Conservation (phyloP, 1,140 invertebrate species). For the Polyergus mexicanus region DNA sequence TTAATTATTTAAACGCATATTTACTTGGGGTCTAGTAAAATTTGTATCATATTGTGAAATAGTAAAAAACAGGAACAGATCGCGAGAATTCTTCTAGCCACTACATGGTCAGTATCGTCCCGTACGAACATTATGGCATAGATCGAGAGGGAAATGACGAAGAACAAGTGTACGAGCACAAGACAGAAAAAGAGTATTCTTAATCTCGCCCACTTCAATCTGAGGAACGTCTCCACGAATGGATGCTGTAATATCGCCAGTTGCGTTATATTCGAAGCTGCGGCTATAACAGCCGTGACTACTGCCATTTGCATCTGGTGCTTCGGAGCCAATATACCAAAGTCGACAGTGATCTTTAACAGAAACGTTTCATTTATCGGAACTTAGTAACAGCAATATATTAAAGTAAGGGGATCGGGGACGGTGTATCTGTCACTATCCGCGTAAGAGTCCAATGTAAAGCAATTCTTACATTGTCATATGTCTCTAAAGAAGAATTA, state of each 20-base stretch:
- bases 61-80: constrained; percentile 33
- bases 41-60: constrained; percentile 49
- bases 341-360: constrained; percentile 76
- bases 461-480: constrained; percentile 54
- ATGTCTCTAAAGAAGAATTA: constrained; percentile 46
- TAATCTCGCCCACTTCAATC: constrained; percentile 85
- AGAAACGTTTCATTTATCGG: constrained; percentile 4
- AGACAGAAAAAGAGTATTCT: constrained; percentile 83
- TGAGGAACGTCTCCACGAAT: constrained; percentile 85
- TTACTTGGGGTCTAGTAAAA: constrained; percentile 64
- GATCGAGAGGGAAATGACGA: constrained; percentile 68
- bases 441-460: background rate
- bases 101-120: background rate
- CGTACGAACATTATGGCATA: constrained; percentile 56
- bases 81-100: background rate
- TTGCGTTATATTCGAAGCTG: constrained; percentile 66
- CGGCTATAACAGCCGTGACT: constrained; percentile 75
- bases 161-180: constrained; percentile 81
- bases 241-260: constrained; percentile 84
- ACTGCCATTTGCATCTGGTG: constrained; percentile 79
- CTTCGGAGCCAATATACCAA: constrained; percentile 74
- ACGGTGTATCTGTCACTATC: background rate
- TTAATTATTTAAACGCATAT: background rate
- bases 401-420: background rate
- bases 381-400: background rate